Evolutionary conservation across 2,888 invertebrate species (phyloP).

Genomic region (Pheosia gnoma): DNA sequence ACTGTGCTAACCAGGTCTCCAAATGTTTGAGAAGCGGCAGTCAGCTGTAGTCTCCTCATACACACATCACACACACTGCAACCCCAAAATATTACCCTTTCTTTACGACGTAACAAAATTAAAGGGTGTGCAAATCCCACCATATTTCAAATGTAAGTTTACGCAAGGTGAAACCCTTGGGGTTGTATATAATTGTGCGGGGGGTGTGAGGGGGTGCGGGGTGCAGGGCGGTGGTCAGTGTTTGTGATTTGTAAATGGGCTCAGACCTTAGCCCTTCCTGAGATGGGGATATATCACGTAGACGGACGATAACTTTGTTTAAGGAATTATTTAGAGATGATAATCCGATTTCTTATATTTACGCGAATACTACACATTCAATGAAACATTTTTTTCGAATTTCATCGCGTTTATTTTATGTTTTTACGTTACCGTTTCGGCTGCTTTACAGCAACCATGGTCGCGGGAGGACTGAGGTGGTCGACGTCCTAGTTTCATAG

Average conservation of each 20-base stretch:
- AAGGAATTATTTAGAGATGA: constrained; percentile 58
- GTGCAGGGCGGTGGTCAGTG: constrained; percentile 73
- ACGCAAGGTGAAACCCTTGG: constrained; percentile 62
- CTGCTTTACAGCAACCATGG: too few species aligned
- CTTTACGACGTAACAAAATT: constrained; percentile 44
- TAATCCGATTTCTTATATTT: constrained; percentile 17
- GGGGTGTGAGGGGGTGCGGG: constrained; percentile 33
- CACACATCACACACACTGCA: constrained; percentile 13
- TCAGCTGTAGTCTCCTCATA: neutral
- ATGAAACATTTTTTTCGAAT: too few species aligned
- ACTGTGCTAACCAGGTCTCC: too few species aligned
- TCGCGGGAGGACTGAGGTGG: too few species aligned
- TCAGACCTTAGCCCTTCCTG: constrained; percentile 82
- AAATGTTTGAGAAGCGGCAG: too few species aligned
- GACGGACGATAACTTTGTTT: constrained; percentile 78
- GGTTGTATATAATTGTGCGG: constrained; percentile 66
- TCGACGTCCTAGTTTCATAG: too few species aligned
- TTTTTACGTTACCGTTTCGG: too few species aligned
- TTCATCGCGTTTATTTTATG: too few species aligned
- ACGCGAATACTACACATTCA: neutral
- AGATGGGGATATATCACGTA: constrained; percentile 83
- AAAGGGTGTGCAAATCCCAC: constrained; percentile 65
- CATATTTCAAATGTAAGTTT: constrained; percentile 76
- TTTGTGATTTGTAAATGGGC: constrained; percentile 84
- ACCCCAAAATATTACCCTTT: constrained; percentile 47